Evolutionary conservation across 2,797 vertebrate genomes (phyloP), one percentile per base, ranked within the genome.

Genomic region (Thunnus albacares): DNA sequence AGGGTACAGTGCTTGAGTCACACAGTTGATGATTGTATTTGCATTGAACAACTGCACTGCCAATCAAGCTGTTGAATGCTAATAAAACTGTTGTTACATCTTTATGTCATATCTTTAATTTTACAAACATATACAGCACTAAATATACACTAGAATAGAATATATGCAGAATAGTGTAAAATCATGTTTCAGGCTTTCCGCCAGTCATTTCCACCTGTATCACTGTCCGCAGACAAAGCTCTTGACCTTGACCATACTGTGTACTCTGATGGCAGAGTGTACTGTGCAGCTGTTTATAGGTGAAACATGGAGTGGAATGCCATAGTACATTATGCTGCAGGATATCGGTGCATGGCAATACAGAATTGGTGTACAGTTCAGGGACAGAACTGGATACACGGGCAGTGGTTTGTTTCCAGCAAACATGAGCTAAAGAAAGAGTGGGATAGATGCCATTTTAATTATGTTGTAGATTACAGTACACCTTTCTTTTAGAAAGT

Each of bases 211-310:
- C 41, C 14, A 0, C 62, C 33, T 35, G 14, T 26, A 30, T 41
- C 47, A 6, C 49, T 53, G 33, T 56, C 75, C 57, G 18, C 26
- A 67, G 28, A 62, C 24, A 14, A 28, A 38, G 43, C 47, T 17
- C 38, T 43, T 85, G 77, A 87, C 88, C 89, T 86, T 91, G 86
- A 73, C 77, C 72, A 53, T 3, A 6, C 11, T 17, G 8, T 84
- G 74, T 30, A 28, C 63, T 64, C 13, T 15, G 41, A 53, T 59
- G 49, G 66, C 45, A 30, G 28, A 47, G 14, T 57, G 72, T 62
- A 35, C 76, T 18, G 1, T 71, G 75, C 56, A 3, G 28, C 30
- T 90, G 88, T 89, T 93, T 91, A 83, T 51, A 87, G 80, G 70
- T 60, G 53, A 90, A 84, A 89, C 85, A 92, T 57, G 45, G 41